Base-by-base conservation (phyloP, 2,113 vertebrate genomes). In the Dascyllus trimaculatus region DNA sequence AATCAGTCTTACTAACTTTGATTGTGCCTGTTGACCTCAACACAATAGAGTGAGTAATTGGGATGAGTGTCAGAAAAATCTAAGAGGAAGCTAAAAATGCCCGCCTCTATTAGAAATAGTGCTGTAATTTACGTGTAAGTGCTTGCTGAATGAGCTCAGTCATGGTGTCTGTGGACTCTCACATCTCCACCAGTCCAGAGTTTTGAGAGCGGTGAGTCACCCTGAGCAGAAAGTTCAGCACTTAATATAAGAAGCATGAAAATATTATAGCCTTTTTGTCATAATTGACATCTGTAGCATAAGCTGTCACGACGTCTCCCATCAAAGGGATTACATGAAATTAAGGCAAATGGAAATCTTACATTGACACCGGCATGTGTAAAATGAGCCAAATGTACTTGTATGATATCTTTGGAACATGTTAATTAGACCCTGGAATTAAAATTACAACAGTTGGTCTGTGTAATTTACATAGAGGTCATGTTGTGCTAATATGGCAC, bases 401-500 rank as follows among this genome's bases (percentile, higher is more conserved):
- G 81, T 78, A 86, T 88, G 79, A 91, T 90, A 93, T 92, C 45
- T 91, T 93, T 3, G 66, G 79, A 94, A 94, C 57, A 83, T 89
- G 45, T 69, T 93, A 86, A 76, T 85, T 25, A 80, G 86, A 85
- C 60, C 45, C 69, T 54, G 88, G 66, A 93, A 82, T 90, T 90
- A 93, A 91, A 95, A 93, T 93, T 94, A 92, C 86, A 88, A 93
- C 94, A 91, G 85, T 84, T 78, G 91, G 73, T 87, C 84, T 92
- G 48, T 66, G 79, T 88, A 78, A 95, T 97, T 95, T 96, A 83
- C 94, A 96, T 81, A 94, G 95, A 93, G 95, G 95, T 96, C 94
- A 92, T 96, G 92, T 96, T 96, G 95, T 89, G 93, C 95, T 96
- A 96, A 96, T 95, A 88, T 19, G 84, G 93, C 89, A 94, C 95